phyloP scores from a whole-genome alignment of 2,113 vertebrate species.

The Blennius ocellaris region DNA sequence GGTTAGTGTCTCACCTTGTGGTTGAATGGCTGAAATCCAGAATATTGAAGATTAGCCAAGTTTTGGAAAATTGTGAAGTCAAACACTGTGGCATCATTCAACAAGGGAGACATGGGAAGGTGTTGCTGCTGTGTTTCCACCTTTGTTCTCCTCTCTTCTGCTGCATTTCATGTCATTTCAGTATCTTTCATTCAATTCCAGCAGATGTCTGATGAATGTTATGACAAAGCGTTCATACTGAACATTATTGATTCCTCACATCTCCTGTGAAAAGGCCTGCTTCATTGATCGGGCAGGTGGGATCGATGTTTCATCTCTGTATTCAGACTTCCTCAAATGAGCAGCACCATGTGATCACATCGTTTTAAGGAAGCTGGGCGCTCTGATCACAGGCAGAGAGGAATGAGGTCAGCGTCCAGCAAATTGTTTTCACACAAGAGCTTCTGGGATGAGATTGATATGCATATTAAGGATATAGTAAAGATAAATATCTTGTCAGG shows the following conservation, averaged over 20 bases:
- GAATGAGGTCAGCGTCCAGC: constrained; percentile 39
- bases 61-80: not conserved
- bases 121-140: constrained; percentile 6
- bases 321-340: constrained; percentile 75
- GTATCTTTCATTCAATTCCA: constrained; percentile 47
- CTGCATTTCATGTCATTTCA: constrained; percentile 13
- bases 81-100: not conserved
- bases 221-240: constrained; percentile 69
- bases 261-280: constrained; percentile 54
- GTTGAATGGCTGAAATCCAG: not conserved
- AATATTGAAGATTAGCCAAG: too few species aligned
- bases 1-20: not conserved
- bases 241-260: constrained; percentile 71
- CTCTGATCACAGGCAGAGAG: constrained; percentile 43
- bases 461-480: constrained; percentile 29
- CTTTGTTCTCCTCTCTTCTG: not conserved
- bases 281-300: constrained; percentile 68
- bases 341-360: constrained; percentile 66
- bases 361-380: constrained; percentile 62
- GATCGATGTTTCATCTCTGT: constrained; percentile 77
- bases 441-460: constrained; percentile 35
- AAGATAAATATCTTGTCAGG: constrained; percentile 17
- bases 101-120: not conserved
- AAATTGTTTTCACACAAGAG: constrained; percentile 44
- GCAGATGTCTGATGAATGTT: constrained; percentile 68